Base-by-base conservation (phyloP, 2,113 vertebrate genomes). In the Nansenia antarctica region DNA sequence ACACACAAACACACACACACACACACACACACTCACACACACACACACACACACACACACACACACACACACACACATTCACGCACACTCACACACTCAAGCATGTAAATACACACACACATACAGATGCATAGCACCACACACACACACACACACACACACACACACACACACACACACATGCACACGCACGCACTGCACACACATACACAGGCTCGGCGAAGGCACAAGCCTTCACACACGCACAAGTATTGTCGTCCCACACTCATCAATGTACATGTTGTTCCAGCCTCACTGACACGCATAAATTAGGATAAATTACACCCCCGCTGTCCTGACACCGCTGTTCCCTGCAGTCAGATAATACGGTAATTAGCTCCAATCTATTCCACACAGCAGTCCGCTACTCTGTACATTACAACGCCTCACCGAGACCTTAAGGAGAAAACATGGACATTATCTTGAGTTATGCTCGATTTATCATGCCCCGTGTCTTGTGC, bases 121-220 rank as follows among this genome's bases (percentile, higher is more conserved):
- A n/a, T n/a, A n/a, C n/a, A n/a, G n/a, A n/a, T n/a, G n/a, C 59
- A 18, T 34, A 63, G n/a, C n/a, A n/a, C n/a, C 49, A 55, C 42
- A 24, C 22, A 26, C 22, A 54, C 59, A 65, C 62, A 63, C 53
- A 65, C 52, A 58, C 15, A 45, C 62, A 65, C 49, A 29, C 37
- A n/a, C n/a, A 54, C 27, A 47, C 42, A 18, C 39, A 5, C 8
- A 47, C 29, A 66, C 22, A 14, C 26, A 22, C 47, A 54, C 62
- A 64, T 37, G 45, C 37, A 64, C 62, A n/a, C n/a, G 9, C 18
- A 8, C 1, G 20, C 55, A 69, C 14, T n/a, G 60, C 15, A 22
- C 27, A 1, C 52, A 62, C 39, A 42, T 18, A 4, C 39, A 42
- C 39, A 42, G 3, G 12, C 14, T 15, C 14, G 6, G 18, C 7